A percentile compares a stretch with the other conserved stretches of the same genome.
These are phyloP conservation scores for Nomada hirtipes DNA, from an alignment of 2,888 invertebrate species.

Conservation along the genomic window DNA sequence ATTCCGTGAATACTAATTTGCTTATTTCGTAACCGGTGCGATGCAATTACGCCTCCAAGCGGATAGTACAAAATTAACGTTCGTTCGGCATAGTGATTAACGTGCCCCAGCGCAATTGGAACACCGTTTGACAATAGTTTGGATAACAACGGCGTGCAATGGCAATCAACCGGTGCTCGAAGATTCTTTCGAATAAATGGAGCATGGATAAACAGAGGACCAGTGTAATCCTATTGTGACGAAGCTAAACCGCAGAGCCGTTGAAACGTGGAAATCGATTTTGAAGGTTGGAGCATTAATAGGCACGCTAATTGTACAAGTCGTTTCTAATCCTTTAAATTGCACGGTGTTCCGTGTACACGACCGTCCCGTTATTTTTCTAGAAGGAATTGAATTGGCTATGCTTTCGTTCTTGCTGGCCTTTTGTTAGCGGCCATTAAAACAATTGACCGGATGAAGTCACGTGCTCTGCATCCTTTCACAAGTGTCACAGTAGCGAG, in stretches of 20 bases:
- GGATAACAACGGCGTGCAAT: constrained; percentile 16
- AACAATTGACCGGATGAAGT: background rate
- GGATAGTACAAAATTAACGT: constrained; percentile 11
- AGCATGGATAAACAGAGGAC: constrained; percentile 44
- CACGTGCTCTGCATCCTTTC: background rate
- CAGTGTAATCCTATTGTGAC: constrained; percentile 48
- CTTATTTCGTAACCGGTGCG: background rate
- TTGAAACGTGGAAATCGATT: constrained; percentile 42
- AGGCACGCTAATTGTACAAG: constrained; percentile 30
- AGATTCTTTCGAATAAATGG: constrained; percentile 55
- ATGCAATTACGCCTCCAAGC: background rate
- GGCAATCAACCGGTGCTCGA: constrained; percentile 29
- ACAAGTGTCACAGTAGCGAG: background rate
- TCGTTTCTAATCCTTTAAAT: constrained; percentile 30
- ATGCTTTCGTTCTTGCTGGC: background rate
- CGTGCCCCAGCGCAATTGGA: constrained; percentile 12
- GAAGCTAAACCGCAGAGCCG: constrained; percentile 24
- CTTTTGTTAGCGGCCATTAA: background rate
- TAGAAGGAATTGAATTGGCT: background rate
- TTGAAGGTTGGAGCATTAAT: background rate
- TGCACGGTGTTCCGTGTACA: background rate
- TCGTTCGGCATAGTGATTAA: constrained; percentile 4
- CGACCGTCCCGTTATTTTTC: background rate
- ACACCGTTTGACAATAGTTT: constrained; percentile 33
- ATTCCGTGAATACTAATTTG: background rate